Conservation (phyloP, 2,113 vertebrate species). For the Calyptommatus sinebrachiatus region DNA sequence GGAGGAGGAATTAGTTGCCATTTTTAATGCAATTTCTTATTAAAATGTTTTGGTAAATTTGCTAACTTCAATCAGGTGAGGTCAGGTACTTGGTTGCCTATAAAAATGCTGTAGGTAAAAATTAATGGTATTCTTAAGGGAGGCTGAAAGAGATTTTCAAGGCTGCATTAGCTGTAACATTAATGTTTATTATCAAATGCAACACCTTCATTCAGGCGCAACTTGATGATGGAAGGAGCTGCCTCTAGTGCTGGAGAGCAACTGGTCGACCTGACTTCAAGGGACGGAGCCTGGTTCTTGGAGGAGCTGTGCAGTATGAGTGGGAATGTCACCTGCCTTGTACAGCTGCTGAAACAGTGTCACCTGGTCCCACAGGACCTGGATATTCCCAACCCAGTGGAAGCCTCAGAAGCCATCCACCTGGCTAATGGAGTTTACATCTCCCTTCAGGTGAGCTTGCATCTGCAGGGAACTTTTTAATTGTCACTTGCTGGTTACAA, state of each 20-base stretch:
- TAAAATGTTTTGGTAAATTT: no score
- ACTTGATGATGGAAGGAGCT: constrained; percentile 95
- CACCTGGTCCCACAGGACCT: constrained; percentile 88
- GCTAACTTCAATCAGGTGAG: no score
- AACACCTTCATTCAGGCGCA: constrained; percentile 73
- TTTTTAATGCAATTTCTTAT: no score
- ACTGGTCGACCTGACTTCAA: constrained; percentile 89
- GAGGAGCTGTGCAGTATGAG: constrained; percentile 98
- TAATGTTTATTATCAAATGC: not conserved
- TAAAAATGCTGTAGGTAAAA: no score
- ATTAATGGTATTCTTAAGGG: no score
- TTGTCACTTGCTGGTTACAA: no score
- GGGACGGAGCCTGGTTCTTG: constrained; percentile 96
- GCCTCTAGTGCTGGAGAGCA: constrained; percentile 93
- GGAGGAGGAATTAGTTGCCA: no score
- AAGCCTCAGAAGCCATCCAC: constrained; percentile 87
- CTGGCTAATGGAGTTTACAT: constrained; percentile 92
- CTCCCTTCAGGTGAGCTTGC: constrained; percentile 84
- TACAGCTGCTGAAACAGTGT: constrained; percentile 90
- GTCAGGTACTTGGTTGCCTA: no score
- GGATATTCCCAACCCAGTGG: constrained; percentile 85
- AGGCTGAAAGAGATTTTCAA: no score
- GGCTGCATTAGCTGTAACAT: rapidly evolving
- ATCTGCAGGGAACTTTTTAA: not conserved
- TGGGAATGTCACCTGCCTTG: constrained; percentile 87